phyloP scores from a whole-genome alignment of 2,888 invertebrate species.

The Philhelius pedissequus region DNA sequence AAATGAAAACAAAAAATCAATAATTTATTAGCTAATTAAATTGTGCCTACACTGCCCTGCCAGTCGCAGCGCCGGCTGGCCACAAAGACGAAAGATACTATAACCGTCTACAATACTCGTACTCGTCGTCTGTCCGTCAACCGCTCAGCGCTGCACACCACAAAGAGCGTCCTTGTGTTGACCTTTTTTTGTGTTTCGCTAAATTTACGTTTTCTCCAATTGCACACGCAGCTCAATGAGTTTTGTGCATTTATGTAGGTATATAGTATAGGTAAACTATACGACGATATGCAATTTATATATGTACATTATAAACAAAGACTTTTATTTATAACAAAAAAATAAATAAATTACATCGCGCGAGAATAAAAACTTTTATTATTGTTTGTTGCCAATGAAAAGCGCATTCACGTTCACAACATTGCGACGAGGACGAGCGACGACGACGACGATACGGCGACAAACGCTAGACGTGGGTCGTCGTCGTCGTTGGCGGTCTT shows the following conservation, averaged over 20 bases:
- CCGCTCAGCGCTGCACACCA: not conserved
- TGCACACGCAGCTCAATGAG: slow-evolving; percentile 15
- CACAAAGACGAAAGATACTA: slow-evolving; percentile 1
- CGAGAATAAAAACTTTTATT: slow-evolving; percentile 38
- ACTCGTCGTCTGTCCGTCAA: not conserved
- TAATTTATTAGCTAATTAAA: slow-evolving; percentile 56
- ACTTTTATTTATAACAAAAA: slow-evolving; percentile 50
- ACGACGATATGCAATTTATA: slow-evolving; percentile 1
- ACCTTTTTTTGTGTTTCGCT: slow-evolving; percentile 50
- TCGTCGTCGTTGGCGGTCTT: slow-evolving; percentile 24
- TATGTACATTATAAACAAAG: too few relatives aligned
- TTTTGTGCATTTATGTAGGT: not conserved
- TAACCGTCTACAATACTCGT: too few relatives aligned
- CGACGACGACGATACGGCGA: not conserved
- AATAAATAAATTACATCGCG: slow-evolving; percentile 45
- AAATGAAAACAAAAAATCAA: not conserved
- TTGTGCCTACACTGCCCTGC: not conserved
- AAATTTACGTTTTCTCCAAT: slow-evolving; percentile 54
- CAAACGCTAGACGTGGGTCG: slow-evolving; percentile 6
- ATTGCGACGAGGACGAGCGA: not conserved
- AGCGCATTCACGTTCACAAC: slow-evolving; percentile 37
- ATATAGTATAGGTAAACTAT: too few relatives aligned
- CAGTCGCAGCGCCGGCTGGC: too few relatives aligned
- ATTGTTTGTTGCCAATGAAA: slow-evolving; percentile 51
- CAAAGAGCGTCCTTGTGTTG: slow-evolving; percentile 55